phyloP scores from a whole-genome alignment of 2,797 vertebrate genomes.

The Gymnocypris eckloni region DNA sequence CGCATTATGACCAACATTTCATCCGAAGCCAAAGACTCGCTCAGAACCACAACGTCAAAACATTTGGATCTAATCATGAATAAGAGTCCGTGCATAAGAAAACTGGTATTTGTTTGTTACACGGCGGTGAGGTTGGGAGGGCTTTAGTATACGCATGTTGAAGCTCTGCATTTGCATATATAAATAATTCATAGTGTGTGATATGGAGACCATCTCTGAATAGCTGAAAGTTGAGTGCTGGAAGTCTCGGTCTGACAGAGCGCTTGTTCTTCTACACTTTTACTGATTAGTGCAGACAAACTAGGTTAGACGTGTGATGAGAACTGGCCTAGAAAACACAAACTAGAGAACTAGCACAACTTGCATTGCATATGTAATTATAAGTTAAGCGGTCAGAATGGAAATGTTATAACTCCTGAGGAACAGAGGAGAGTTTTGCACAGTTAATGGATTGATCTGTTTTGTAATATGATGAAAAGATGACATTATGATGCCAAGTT shows the following conservation, averaged over 20 bases:
- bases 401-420: neutral
- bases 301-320: constrained; percentile 30
- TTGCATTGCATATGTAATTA: neutral
- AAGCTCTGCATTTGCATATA: constrained; percentile 65
- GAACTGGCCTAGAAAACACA: constrained; percentile 24
- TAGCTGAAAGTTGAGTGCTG: constrained; percentile 74
- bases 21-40: constrained; percentile 54
- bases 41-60: neutral
- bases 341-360: neutral
- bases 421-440: neutral
- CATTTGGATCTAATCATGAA: neutral
- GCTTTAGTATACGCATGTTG: constrained; percentile 66
- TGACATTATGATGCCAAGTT: neutral
- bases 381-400: neutral
- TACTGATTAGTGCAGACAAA: constrained; percentile 55
- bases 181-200: constrained; percentile 78
- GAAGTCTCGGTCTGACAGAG: constrained; percentile 56
- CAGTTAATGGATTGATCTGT: neutral
- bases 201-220: constrained; percentile 77
- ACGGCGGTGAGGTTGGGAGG: neutral
- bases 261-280: constrained; percentile 21
- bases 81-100: neutral
- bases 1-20: constrained; percentile 68
- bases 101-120: neutral
- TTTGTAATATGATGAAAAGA: neutral